Percentiles rank a stretch among this genome's conserved stretches.
phyloP scores from a whole-genome alignment of 2,888 invertebrate genomes.

The Taphrorychus bicolor region DNA sequence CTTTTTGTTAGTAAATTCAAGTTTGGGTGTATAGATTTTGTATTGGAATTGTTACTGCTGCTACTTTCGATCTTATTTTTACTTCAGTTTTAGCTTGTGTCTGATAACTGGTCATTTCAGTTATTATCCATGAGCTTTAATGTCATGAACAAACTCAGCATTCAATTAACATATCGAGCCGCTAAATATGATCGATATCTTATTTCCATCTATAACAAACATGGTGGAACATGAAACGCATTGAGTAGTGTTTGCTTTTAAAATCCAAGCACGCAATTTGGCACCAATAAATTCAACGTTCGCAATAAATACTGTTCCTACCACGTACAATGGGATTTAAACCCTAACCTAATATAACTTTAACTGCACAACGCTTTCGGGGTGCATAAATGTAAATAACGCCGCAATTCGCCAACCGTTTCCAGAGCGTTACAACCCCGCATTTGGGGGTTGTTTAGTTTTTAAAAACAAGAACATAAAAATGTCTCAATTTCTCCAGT shows the following conservation, averaged over 20 bases:
- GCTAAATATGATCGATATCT: too few relatives aligned
- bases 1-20: too few relatives aligned
- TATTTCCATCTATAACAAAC: too few relatives aligned
- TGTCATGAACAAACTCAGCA: too few relatives aligned
- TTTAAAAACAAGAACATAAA: neutral
- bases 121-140: too few relatives aligned
- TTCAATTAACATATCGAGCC: too few relatives aligned
- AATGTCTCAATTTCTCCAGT: neutral
- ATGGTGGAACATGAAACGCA: too few relatives aligned
- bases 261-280: conserved; percentile 22
- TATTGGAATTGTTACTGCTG: too few relatives aligned
- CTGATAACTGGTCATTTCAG: too few relatives aligned
- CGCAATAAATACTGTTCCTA: conserved; percentile 10
- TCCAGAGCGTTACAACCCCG: neutral
- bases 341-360: conserved; percentile 9
- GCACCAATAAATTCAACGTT: conserved; percentile 8
- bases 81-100: too few relatives aligned
- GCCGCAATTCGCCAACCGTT: conserved; percentile 12
- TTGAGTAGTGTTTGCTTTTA: conserved; percentile 3
- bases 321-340: conserved; percentile 12
- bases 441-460: neutral
- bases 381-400: conserved; percentile 15
- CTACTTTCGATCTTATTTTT: too few relatives aligned
- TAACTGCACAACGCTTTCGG: conserved; percentile 10
- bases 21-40: too few relatives aligned